Conservation (phyloP, 2,797 vertebrate genomes). For the Tragopan temminckii region DNA sequence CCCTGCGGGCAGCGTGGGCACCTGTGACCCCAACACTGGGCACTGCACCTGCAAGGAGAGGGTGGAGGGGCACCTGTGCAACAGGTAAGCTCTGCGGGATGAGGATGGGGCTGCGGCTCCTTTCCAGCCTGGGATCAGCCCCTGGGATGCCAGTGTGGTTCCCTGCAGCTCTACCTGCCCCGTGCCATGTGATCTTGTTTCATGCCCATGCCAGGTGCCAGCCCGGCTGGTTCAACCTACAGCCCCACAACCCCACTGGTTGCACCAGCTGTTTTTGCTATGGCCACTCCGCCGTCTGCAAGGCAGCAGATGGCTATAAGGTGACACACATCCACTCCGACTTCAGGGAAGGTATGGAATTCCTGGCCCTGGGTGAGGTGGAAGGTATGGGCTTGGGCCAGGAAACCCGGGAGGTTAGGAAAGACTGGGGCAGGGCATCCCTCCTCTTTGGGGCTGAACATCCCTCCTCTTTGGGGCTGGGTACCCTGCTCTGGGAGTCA, state of each 20-base stretch:
- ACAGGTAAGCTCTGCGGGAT: conserved; percentile 79
- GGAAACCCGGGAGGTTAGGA: not conserved
- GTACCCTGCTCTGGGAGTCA: not conserved
- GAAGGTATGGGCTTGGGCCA: not conserved
- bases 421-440: not conserved
- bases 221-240: conserved; percentile 90
- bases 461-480: not conserved
- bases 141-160: too few relatives aligned
- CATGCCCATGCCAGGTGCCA: conserved; percentile 85
- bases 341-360: conserved; percentile 85
- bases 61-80: conserved; percentile 89
- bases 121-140: not conserved
- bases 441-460: not conserved
- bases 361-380: accelerated
- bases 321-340: conserved; percentile 81
- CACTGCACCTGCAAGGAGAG: conserved; percentile 88
- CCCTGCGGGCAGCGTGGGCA: conserved; percentile 82
- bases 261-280: conserved; percentile 93
- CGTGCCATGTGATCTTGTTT: not conserved
- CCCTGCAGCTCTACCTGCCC: not conserved
- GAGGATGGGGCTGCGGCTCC: accelerated
- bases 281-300: conserved; percentile 90
- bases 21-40: conserved; percentile 88
- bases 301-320: conserved; percentile 76
- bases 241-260: conserved; percentile 82